phyloP scores from a whole-genome alignment of 2,797 vertebrate species.

The Pyrocephalus nanus region DNA sequence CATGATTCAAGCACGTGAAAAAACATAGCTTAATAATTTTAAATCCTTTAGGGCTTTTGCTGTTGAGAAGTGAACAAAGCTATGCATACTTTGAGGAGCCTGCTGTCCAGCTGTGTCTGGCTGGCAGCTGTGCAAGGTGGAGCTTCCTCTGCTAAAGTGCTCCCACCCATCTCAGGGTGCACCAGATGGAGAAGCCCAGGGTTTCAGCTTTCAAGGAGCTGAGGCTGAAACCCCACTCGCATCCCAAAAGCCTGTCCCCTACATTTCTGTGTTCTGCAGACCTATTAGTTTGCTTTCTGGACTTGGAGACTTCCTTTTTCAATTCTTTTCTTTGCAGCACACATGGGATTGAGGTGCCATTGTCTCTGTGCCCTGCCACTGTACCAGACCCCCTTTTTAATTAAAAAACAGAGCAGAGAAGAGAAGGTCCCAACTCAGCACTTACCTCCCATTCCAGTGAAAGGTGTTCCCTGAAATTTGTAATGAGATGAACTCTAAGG shows the following conservation, averaged over 20 bases:
- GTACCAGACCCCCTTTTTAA: not conserved
- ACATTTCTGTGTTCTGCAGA: not conserved
- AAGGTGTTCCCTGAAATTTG: not conserved
- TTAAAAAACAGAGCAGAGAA: not conserved
- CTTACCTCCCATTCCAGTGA: not conserved
- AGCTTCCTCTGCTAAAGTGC: not conserved
- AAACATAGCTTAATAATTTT: not conserved
- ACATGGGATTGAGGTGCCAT: not conserved
- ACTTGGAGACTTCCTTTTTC: not conserved
- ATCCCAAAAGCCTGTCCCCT: not conserved
- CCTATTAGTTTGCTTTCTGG: not conserved
- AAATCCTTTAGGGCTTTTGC: not conserved
- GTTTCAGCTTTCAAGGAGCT: not conserved
- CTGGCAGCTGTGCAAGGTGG: not conserved
- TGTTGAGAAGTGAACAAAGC: not conserved
- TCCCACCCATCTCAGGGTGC: not conserved
- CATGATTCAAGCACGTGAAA: not conserved
- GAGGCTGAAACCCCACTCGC: not conserved
- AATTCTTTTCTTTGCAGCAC: not conserved
- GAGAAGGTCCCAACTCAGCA: not conserved
- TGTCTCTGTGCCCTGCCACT: not conserved
- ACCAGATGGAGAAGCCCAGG: rapidly evolving
- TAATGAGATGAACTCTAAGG: not conserved
- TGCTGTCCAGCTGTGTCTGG: not conserved
- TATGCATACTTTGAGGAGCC: not conserved